Percentiles rank a stretch among this genome's conserved stretches.
Evolutionary conservation across 2,797 vertebrate genomes (phyloP).

Genomic region (Pangasius mekongensis): DNA sequence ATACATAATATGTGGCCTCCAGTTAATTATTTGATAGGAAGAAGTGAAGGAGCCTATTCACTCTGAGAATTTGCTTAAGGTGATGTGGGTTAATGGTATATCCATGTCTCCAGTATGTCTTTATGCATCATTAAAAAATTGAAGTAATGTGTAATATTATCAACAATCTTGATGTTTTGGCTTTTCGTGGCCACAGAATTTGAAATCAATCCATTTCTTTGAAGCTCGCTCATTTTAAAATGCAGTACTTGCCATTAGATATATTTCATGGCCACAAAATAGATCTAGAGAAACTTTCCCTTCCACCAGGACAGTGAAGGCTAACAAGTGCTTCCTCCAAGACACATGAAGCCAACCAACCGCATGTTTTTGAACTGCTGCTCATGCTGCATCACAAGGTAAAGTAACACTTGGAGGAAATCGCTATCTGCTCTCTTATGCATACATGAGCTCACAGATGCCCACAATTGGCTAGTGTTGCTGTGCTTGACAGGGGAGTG

Average conservation of each 20-base stretch:
- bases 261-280: not conserved
- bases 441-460: not conserved
- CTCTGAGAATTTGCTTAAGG: not conserved
- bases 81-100: not conserved
- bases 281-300: not conserved
- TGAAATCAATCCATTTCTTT: not conserved
- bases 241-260: not conserved
- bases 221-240: not conserved
- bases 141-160: not conserved
- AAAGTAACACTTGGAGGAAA: not conserved
- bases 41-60: not conserved
- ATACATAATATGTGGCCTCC: not conserved
- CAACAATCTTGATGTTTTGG: not conserved
- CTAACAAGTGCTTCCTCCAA: not conserved
- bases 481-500: too few relatives aligned
- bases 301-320: not conserved
- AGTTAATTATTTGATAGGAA: not conserved
- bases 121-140: not conserved
- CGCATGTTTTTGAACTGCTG: not conserved
- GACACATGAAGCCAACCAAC: not conserved
- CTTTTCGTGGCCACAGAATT: not conserved
- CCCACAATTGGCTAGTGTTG: not conserved
- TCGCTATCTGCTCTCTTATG: not conserved
- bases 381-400: not conserved
- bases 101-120: not conserved